Evolutionary conservation across 2,113 vertebrate genomes (phyloP).

Genomic region (Columba janthina): DNA sequence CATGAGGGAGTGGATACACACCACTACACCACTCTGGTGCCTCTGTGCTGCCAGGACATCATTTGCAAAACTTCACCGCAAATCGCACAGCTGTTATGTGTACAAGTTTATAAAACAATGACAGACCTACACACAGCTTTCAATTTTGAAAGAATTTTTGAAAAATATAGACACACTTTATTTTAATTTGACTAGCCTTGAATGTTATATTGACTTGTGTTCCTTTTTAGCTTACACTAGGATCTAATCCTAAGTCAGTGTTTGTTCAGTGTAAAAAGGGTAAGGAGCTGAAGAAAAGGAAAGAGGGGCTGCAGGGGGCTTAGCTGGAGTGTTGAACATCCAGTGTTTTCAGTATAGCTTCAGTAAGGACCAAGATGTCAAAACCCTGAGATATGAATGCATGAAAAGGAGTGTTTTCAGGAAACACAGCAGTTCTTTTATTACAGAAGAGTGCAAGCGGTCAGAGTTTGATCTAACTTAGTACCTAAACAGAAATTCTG

Average conservation of each 20-base stretch:
- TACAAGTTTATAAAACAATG: not conserved
- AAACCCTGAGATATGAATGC: not conserved
- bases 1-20: accelerated
- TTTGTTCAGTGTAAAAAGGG: not conserved
- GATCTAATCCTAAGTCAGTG: not conserved
- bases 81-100: not conserved
- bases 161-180: not conserved
- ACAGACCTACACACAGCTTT: accelerated
- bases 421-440: not conserved
- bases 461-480: not conserved
- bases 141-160: not conserved
- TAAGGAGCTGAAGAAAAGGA: not conserved
- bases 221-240: not conserved
- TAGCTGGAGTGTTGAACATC: not conserved
- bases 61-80: not conserved
- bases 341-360: not conserved
- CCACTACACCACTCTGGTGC: too few relatives aligned
- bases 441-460: not conserved
- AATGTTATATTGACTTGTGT: not conserved
- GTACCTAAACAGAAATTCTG: not conserved
- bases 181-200: not conserved
- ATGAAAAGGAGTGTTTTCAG: not conserved
- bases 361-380: not conserved
- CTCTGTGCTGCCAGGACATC: not conserved
- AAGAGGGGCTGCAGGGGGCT: not conserved